Percentiles rank a stretch among this genome's conserved stretches.
Evolutionary conservation across 2,888 invertebrate species (phyloP).

Genomic region (Trachelus troglodyta): DNA sequence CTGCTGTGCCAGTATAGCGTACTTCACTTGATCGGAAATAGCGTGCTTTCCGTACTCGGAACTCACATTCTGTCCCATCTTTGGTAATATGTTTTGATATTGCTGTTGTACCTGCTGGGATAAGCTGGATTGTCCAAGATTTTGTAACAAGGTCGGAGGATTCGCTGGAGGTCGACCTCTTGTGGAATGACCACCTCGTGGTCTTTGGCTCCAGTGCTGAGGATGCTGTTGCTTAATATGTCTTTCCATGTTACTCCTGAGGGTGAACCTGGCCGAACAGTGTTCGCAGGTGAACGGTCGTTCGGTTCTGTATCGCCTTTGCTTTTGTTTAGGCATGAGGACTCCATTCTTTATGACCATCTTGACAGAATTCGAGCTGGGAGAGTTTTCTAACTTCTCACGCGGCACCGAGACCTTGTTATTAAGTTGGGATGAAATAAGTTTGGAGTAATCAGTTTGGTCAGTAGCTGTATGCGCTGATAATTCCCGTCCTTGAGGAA

Average conservation of each 20-base stretch:
- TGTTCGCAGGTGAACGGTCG: slow-evolving; percentile 91
- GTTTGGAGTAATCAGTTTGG: slow-evolving; percentile 38
- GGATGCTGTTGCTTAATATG: slow-evolving; percentile 96
- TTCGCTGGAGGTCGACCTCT: slow-evolving; percentile 68
- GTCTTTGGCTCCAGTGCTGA: slow-evolving; percentile 86
- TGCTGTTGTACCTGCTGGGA: slow-evolving; percentile 31
- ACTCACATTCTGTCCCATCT: slow-evolving; percentile 58
- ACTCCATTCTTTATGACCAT: slow-evolving; percentile 93
- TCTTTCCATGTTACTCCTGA: slow-evolving; percentile 94
- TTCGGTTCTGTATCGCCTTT: slow-evolving; percentile 89
- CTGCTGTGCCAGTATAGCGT: slow-evolving; percentile 83
- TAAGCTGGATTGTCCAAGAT: slow-evolving; percentile 29
- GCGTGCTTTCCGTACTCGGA: slow-evolving; percentile 60
- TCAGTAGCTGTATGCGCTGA: slow-evolving; percentile 25
- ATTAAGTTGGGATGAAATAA: slow-evolving; percentile 33
- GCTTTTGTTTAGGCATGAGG: slow-evolving; percentile 92
- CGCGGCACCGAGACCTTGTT: slow-evolving; percentile 29
- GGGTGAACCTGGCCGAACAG: slow-evolving; percentile 89
- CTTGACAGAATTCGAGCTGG: slow-evolving; percentile 78
- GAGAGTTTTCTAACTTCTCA: slow-evolving; percentile 47
- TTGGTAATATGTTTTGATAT: slow-evolving; percentile 45
- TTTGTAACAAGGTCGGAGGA: slow-evolving; percentile 48
- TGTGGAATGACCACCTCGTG: slow-evolving; percentile 71
- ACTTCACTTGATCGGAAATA: slow-evolving; percentile 78
- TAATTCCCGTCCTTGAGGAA: slow-evolving; percentile 36